Base-by-base conservation (phyloP, 2,797 vertebrate species). In the Macrochelys suwanniensis region DNA sequence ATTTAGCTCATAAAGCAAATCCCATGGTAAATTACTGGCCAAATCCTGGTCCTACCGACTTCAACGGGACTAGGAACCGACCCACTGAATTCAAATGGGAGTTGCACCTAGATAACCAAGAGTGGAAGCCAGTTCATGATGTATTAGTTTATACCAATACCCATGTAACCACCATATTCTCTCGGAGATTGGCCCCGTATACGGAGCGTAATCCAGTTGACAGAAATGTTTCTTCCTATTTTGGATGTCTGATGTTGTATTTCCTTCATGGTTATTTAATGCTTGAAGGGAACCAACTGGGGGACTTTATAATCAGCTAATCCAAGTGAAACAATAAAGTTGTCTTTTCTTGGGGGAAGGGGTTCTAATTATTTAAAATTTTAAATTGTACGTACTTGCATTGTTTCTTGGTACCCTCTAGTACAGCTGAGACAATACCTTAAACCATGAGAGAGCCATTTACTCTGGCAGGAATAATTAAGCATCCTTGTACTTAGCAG, bases 401-500 rank as follows among this genome's bases (percentile, higher is more conserved):
- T 11, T 28, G 25, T 28, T 57, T 59, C 26, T 15, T 59, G 28
- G 11, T 31, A 31, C 13, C 13, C 12, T 59, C 26, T 59, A 59
- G 11, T 16, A 59, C 57, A 59, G 28, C 13, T 31, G 12, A 57
- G 56, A 28, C 11, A 13, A 57, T 28, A 57, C 11, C 26, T 28
- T 57, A 57, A 12, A 59, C 57, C 31, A 28, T 59, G 57, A 59
- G 28, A 28, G 31, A 59, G 5, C 26, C 57, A 0, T 94, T 96
- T 94, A 95, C 79, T 95, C 85, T 87, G 71, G 0, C 0, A 88
- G 76, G 79, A 93, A 92, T 95, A 97, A 94, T 88, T 96, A 95
- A 94, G 89, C 47, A 17, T 15, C 49, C 80, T 93, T 93, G 19
- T 79, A 93, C 74, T 68, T 11, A 2, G 89, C 54, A 95, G 83